Conservation (phyloP, 2,113 vertebrate genomes). For the Myotis yumanensis region DNA sequence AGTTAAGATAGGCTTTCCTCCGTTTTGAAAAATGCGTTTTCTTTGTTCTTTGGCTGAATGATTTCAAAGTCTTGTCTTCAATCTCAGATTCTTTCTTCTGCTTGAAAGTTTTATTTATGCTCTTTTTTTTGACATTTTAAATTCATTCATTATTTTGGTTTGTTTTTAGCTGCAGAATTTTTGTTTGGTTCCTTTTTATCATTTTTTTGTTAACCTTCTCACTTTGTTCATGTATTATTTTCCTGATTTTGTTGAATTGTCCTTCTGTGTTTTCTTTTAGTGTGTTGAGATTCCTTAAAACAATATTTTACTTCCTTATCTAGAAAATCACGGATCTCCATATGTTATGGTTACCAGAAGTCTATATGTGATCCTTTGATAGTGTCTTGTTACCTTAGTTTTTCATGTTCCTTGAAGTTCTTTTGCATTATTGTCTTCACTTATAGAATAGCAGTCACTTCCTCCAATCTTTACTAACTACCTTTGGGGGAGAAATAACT, state of each 20-base stretch:
- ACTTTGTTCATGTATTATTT: background rate
- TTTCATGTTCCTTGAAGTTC: too few species aligned
- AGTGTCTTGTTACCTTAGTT: too few species aligned
- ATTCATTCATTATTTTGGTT: background rate
- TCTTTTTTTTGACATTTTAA: background rate
- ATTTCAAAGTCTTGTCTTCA: background rate
- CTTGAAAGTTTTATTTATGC: background rate
- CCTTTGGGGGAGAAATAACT: background rate
- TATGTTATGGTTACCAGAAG: background rate
- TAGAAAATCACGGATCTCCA: background rate
- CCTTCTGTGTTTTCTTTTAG: background rate
- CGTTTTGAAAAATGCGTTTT: background rate
- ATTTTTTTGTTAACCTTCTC: background rate
- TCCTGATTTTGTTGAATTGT: background rate
- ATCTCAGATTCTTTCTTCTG: background rate
- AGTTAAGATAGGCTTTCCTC: background rate
- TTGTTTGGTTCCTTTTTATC: background rate
- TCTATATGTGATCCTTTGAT: too few species aligned
- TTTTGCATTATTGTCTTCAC: too few species aligned
- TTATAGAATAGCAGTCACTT: background rate
- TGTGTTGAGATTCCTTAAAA: background rate
- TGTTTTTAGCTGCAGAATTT: background rate
- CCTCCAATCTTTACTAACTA: background rate
- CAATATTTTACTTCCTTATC: background rate
- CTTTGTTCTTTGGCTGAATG: background rate